Evolutionary conservation across 1,140 invertebrate genomes (phyloP), one percentile per base, ranked within the genome.

Genomic region (Littorina saxatilis): DNA sequence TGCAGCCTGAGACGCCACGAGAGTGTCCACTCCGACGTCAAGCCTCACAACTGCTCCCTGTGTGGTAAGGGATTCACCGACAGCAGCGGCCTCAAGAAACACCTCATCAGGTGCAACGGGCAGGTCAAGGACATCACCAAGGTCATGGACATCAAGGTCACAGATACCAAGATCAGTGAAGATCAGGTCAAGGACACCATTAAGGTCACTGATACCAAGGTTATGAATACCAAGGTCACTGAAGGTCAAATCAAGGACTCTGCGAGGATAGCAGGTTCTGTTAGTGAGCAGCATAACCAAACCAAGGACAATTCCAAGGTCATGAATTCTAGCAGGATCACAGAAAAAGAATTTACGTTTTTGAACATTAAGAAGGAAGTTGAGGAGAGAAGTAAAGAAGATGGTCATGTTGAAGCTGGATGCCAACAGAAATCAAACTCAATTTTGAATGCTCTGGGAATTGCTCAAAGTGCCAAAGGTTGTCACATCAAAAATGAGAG

Each of bases 51-150:
- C 55, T 80, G 79, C 35, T 11, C 43, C 7, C n/a, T 23, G 4
- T 80, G 79, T 29, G 70, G 70, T 15, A 80, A 80, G 32, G 68
- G 70, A 4, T 80, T 80, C 50, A 80, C 79, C 0, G 79, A 80
- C 27, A 80, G 70, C 70, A 73, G 68, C 50, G 70, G 68, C 2
- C 68, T 80, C 11, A 80, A 73, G 68, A 80, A 74, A 39, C 79
- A 80, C 35, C 68, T 37, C 4, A 17, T 52, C 43, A 80, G 66
- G 37, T 78, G 73, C n/a, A 32, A 68, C 32, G 66, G 66, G 23
- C 15, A 17, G 35, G 66, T 68, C 66, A 68, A 68, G 35, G 66
- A 39, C 29, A 35, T 20, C 1, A 23, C 4, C 55, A 58, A 58
- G 55, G 55, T 58, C n/a, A 27, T 5, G n/a, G 55, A 58, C 15